These are phyloP conservation scores for Zaprionus davidi DNA, from an alignment of 1,140 invertebrate species.

Conservation along the genomic window DNA sequence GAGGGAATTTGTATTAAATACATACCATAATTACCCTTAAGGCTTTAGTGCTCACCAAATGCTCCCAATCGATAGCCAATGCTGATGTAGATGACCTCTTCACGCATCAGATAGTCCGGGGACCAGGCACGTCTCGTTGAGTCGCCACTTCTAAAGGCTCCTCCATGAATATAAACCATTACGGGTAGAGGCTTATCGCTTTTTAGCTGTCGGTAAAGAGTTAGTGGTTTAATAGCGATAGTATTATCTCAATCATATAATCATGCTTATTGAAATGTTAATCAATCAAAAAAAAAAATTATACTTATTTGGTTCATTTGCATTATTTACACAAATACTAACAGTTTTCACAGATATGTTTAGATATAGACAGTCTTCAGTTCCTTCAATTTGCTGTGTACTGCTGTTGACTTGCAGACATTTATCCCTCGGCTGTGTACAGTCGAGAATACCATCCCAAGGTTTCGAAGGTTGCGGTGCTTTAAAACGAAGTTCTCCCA, in stretches of 20 bases:
- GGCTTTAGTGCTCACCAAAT: conserved; percentile 65
- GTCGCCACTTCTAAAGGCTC: conserved; percentile 86
- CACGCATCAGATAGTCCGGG: conserved; percentile 86
- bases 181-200: conserved; percentile 85
- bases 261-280: no score
- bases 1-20: conserved; percentile 2
- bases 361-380: conserved; percentile 85
- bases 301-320: no score
- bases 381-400: conserved; percentile 66
- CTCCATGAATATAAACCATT: conserved; percentile 90
- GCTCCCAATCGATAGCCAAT: conserved; percentile 84
- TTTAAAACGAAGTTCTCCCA: conserved; percentile 88
- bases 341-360: conserved; percentile 84
- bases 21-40: background rate
- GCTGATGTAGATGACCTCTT: conserved; percentile 85
- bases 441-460: conserved; percentile 63
- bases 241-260: background rate
- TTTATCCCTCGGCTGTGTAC: conserved; percentile 50
- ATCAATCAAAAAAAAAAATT: no score
- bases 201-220: conserved; percentile 25
- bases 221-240: background rate
- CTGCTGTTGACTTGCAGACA: conserved; percentile 55
- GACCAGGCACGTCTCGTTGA: conserved; percentile 62
- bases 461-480: conserved; percentile 48
- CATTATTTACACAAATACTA: background rate